Conservation (phyloP, 2,797 vertebrate species). For the Rallus crepitans region DNA sequence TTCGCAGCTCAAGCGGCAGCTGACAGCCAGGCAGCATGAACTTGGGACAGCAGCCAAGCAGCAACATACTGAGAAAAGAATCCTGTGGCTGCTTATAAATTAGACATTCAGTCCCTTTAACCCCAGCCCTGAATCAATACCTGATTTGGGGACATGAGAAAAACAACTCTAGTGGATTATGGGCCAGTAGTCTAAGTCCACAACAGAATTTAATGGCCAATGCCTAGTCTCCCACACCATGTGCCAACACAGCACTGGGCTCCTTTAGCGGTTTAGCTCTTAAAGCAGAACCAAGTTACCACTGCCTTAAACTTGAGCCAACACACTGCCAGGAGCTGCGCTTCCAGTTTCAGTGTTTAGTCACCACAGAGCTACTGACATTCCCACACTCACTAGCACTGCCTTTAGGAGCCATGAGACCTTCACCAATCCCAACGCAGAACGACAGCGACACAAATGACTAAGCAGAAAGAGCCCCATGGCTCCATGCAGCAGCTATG, state of each 20-base stretch:
- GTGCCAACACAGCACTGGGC: neutral
- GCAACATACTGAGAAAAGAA: neutral
- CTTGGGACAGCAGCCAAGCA: slow-evolving; percentile 19
- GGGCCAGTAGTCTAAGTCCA: too few relatives aligned
- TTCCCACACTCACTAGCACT: slow-evolving; percentile 42
- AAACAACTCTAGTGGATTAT: too few relatives aligned
- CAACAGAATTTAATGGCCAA: neutral
- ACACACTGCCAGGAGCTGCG: neutral
- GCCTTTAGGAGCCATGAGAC: neutral
- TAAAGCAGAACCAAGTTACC: neutral
- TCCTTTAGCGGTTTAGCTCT: neutral
- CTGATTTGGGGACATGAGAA: neutral
- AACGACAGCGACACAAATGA: slow-evolving; percentile 56
- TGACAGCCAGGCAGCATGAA: neutral
- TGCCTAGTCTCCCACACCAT: neutral
- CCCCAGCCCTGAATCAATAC: slow-evolving; percentile 24
- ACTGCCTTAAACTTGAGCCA: neutral
- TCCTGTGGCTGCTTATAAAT: slow-evolving; percentile 9
- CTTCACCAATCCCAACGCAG: slow-evolving; percentile 44
- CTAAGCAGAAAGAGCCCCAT: slow-evolving; percentile 70
- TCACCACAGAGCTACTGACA: neutral
- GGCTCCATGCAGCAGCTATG: slow-evolving; percentile 51
- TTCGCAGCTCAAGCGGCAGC: neutral
- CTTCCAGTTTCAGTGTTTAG: slow-evolving; percentile 18
- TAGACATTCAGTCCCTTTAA: slow-evolving; percentile 12